Evolutionary conservation across 2,888 invertebrate genomes (phyloP).

Genomic region (Aproaerema taeniolella): DNA sequence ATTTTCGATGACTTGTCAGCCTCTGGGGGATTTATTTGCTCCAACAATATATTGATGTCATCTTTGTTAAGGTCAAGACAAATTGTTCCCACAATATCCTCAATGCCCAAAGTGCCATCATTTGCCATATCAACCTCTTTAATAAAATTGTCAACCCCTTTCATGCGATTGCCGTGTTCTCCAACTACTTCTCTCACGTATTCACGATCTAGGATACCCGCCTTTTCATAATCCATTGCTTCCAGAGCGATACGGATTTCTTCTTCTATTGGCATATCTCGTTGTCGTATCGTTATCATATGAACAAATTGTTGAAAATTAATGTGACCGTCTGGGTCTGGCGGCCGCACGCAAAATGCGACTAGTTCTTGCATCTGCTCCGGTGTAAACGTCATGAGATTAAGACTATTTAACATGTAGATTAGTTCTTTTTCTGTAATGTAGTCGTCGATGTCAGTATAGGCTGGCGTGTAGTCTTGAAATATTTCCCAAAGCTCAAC

Average conservation of each 20-base stretch:
- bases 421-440: conserved; percentile 59
- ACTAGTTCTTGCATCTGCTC: conserved; percentile 61
- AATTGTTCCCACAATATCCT: conserved; percentile 65
- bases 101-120: conserved; percentile 61
- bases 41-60: conserved; percentile 44
- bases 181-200: conserved; percentile 48
- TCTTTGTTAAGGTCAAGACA: conserved; percentile 61
- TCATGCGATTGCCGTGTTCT: conserved; percentile 59
- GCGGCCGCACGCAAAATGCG: conserved; percentile 51
- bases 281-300: conserved; percentile 57
- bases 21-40: conserved; percentile 9
- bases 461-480: conserved; percentile 63
- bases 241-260: conserved; percentile 52
- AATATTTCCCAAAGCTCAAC: conserved; percentile 59
- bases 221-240: conserved; percentile 47
- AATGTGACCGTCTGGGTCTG: conserved; percentile 57
- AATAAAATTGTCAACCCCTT: conserved; percentile 47
- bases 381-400: conserved; percentile 54
- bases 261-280: conserved; percentile 53
- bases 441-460: conserved; percentile 52
- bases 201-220: conserved; percentile 50
- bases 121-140: conserved; percentile 64
- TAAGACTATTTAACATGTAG: conserved; percentile 57
- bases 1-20: too few relatives aligned
- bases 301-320: conserved; percentile 55